Evolutionary conservation across 2,797 vertebrate species (phyloP).

Genomic region (Danio jaintianensis): DNA sequence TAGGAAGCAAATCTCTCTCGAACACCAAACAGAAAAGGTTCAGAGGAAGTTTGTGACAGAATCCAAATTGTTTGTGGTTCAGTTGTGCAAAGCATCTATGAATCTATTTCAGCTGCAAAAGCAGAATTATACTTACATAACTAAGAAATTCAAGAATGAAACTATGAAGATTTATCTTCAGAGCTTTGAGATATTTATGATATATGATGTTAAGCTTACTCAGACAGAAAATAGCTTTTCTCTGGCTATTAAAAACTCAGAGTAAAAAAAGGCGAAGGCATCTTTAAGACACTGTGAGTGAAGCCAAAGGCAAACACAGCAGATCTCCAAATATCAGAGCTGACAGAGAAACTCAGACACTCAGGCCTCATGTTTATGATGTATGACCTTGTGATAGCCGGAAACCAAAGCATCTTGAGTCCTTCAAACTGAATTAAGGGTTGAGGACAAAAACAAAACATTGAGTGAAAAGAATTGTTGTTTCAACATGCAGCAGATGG

Average conservation of each 20-base stretch:
- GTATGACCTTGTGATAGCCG: constrained; percentile 56
- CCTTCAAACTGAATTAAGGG: constrained; percentile 55
- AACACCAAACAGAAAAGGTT: neutral
- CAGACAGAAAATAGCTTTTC: constrained; percentile 38
- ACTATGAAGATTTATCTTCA: constrained; percentile 21
- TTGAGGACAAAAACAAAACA: neutral
- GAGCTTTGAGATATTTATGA: constrained; percentile 44
- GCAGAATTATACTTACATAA: constrained; percentile 11
- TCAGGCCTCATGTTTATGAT: constrained; percentile 47
- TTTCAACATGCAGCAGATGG: neutral
- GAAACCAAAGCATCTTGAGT: constrained; percentile 53
- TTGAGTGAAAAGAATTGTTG: neutral
- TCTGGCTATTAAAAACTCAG: constrained; percentile 22
- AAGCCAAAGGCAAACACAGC: constrained; percentile 48
- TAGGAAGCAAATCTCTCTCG: neutral
- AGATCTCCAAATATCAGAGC: constrained; percentile 47
- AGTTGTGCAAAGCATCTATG: constrained; percentile 1
- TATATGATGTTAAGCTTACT: constrained; percentile 36
- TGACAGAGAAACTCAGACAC: constrained; percentile 48
- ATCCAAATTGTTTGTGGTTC: constrained; percentile 3
- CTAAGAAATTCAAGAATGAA: constrained; percentile 1
- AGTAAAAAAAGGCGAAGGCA: constrained; percentile 31
- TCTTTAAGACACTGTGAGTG: constrained; percentile 33
- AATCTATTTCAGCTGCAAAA: constrained; percentile 6
- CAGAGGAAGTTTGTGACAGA: neutral